Evolutionary conservation across 1,140 invertebrate genomes (phyloP), one percentile per base, ranked within the genome.

Genomic region (Physella acuta): DNA sequence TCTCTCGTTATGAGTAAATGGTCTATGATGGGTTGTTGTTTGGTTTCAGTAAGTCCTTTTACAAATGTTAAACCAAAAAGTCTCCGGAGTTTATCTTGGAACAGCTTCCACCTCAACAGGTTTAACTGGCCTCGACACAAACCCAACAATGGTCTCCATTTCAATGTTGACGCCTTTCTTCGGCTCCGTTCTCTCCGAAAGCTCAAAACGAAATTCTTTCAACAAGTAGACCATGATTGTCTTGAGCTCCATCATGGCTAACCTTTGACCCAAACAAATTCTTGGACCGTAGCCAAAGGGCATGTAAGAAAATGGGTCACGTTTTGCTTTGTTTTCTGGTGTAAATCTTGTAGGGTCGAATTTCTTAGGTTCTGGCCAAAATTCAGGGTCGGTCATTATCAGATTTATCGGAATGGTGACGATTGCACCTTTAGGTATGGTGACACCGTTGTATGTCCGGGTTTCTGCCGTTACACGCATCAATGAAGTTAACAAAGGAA

Each of bases 371-470:
- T 93, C 83, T 30, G 75, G 72, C 90, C 92, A 95, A 52, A 87
- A 81, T 3, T 85, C 74, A 0, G 89, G 86, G 79, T 94, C 88
- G 86, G 90, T 92, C 78, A 95, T 92, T 28, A 94, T 87, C 16
- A 91, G 90, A 90, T 92, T 94, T 72, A 92, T 89, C 2, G 93
- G 78, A 0, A 93, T 90, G 1, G 94, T 83, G 0, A 93, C 82
- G 8, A 88, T 86, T 0, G 90, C 89, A n/a, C 88, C 88, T 68
- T 68, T 65, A 20, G 76, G 76, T 14, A 77, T 71, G 2, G 61
- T 66, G 26, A 64, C 65, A 30, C 70, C 68, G 31, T 64, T 61
- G 24, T 81, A 69, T 8, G 74, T 64, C 5, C 68, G 71, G 17
- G 81, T 75, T 5, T 34, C 37, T 31, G 55, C 34, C 14, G 65